Evolutionary conservation across 2,797 vertebrate genomes (phyloP).

Genomic region (Peromyscus nudipes): DNA sequence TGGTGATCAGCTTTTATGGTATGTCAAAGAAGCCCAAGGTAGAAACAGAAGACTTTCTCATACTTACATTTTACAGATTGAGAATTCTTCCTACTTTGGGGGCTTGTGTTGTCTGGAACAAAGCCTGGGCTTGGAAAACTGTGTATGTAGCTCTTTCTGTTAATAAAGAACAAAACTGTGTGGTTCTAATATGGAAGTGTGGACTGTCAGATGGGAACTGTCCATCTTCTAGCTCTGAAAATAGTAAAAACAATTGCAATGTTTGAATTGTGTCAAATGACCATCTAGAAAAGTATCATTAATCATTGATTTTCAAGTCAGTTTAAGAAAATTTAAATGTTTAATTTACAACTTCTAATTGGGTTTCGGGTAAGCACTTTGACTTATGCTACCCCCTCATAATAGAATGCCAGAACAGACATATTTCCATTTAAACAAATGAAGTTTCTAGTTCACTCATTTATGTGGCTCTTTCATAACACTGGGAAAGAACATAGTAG

Average conservation of each 20-base stretch:
- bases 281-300: background rate
- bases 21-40: background rate
- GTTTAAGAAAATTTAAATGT: background rate
- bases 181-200: background rate
- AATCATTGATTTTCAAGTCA: background rate
- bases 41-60: background rate
- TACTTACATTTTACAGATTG: background rate
- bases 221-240: background rate
- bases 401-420: background rate
- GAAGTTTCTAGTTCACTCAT: background rate
- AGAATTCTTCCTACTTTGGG: conserved; percentile 25
- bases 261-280: conserved; percentile 13
- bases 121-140: background rate
- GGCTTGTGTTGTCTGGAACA: background rate
- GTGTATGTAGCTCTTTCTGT: background rate
- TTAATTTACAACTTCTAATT: conserved; percentile 3
- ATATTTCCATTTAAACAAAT: conserved; percentile 20
- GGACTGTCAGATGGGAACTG: background rate
- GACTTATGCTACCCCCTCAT: background rate
- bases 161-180: background rate
- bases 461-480: background rate
- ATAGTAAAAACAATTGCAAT: background rate
- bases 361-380: background rate
- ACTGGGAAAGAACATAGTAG: background rate
- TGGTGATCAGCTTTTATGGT: background rate